Evolutionary conservation across 2,797 vertebrate species (phyloP).

Genomic region (Numenius phaeopus): DNA sequence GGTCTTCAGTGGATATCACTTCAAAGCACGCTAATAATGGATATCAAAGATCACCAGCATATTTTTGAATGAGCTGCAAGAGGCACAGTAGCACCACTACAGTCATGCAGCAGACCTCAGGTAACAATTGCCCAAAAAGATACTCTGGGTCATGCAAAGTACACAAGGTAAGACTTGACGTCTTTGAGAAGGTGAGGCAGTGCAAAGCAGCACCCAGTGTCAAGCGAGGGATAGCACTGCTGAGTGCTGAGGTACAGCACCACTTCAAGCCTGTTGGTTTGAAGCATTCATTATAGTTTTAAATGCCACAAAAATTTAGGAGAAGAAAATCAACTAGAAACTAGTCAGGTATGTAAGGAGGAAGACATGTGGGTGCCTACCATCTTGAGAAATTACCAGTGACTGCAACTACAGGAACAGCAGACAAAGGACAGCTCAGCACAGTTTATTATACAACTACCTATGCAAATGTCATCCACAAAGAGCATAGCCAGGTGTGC

Average conservation of each 20-base stretch:
- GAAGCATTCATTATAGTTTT: background rate
- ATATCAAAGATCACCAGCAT: background rate
- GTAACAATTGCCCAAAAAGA: background rate
- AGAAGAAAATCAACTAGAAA: background rate
- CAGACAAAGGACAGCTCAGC: background rate
- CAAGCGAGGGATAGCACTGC: background rate
- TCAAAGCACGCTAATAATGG: background rate
- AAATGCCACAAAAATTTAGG: background rate
- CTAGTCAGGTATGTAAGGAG: background rate
- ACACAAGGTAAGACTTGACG: fast-evolving
- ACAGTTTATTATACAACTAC: background rate
- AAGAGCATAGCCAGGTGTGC: fast-evolving
- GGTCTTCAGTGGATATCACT: background rate
- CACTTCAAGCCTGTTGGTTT: too few relatives aligned
- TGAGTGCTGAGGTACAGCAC: background rate
- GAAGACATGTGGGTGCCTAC: fast-evolving
- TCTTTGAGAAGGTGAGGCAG: background rate
- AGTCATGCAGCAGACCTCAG: background rate
- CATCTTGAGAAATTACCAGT: background rate
- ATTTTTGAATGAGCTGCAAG: background rate
- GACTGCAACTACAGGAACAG: background rate
- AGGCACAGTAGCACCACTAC: background rate
- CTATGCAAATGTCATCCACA: background rate
- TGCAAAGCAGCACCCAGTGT: background rate
- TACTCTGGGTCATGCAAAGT: background rate